phyloP scores from a whole-genome alignment of 2,797 vertebrate species.

The Coccyzus lansbergi region DNA sequence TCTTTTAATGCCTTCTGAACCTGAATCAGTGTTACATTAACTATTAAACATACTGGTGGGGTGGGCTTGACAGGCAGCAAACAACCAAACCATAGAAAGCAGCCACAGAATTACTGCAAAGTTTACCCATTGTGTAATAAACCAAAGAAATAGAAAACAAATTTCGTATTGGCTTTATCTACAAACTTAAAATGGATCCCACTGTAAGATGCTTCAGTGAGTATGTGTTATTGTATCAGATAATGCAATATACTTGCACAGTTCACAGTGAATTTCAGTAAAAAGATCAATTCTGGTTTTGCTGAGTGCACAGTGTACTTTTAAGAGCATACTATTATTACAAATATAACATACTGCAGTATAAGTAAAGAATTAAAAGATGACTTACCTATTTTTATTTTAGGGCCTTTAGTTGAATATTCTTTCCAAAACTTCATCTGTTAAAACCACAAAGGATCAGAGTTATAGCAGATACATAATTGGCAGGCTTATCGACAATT shows the following conservation, averaged over 20 bases:
- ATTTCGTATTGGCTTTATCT: neutral
- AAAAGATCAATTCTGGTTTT: neutral
- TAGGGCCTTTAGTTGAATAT: slow-evolving; percentile 77
- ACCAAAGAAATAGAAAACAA: neutral
- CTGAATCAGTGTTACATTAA: neutral
- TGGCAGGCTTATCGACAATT: neutral
- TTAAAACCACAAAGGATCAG: neutral
- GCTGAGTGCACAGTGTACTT: neutral
- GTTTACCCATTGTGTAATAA: neutral
- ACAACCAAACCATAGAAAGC: neutral
- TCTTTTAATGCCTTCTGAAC: neutral
- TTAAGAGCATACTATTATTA: neutral
- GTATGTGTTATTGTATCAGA: neutral
- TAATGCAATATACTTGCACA: neutral
- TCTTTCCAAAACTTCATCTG: slow-evolving; percentile 89
- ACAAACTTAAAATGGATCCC: neutral
- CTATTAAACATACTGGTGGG: neutral
- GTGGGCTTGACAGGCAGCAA: neutral
- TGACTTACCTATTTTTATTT: slow-evolving; percentile 69
- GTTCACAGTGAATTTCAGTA: neutral
- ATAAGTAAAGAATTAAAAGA: neutral
- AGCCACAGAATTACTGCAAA: neutral
- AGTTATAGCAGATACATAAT: neutral
- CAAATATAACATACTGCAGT: neutral
- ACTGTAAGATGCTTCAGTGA: neutral